A percentile compares a stretch with the other conserved stretches of the same genome.
Evolutionary conservation across 2,888 invertebrate species (phyloP).

Genomic region (Drosophila kambysellisi): DNA sequence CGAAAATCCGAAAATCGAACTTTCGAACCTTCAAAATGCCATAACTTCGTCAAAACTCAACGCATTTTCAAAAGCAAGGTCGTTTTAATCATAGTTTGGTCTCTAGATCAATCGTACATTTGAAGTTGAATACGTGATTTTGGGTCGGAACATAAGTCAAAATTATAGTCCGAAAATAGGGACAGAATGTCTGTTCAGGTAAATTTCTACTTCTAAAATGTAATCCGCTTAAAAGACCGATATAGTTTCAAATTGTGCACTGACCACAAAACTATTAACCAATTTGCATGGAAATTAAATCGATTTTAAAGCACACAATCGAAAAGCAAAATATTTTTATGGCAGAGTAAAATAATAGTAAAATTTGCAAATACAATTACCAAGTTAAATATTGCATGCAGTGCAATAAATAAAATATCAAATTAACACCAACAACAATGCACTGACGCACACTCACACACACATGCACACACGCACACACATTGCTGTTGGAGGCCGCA

Average conservation of each 20-base stretch:
- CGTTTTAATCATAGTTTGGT: no score
- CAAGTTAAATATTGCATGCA: conserved; percentile 73
- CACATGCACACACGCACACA: conserved; percentile 18
- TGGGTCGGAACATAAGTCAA: no score
- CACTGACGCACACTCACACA: conserved; percentile 12
- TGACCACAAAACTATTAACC: conserved; percentile 14
- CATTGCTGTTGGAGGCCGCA: conserved; percentile 52
- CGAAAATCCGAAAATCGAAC: no score
- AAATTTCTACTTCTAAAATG: background rate
- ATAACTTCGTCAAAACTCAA: no score
- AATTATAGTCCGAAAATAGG: no score
- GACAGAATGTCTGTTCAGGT: background rate
- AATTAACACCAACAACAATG: conserved; percentile 72
- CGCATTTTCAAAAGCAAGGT: no score
- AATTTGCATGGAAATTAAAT: conserved; percentile 42
- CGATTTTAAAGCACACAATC: conserved; percentile 49
- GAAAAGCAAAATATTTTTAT: conserved; percentile 14
- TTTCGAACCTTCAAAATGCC: no score
- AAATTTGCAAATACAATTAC: conserved; percentile 71
- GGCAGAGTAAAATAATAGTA: conserved; percentile 13
- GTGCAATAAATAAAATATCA: conserved; percentile 77
- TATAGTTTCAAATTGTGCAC: conserved; percentile 19
- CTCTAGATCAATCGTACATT: no score
- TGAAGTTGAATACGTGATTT: no score
- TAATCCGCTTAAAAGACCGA: conserved; percentile 4